Conservation (phyloP, 1,140 invertebrate species). For the Calosoma granatense region DNA sequence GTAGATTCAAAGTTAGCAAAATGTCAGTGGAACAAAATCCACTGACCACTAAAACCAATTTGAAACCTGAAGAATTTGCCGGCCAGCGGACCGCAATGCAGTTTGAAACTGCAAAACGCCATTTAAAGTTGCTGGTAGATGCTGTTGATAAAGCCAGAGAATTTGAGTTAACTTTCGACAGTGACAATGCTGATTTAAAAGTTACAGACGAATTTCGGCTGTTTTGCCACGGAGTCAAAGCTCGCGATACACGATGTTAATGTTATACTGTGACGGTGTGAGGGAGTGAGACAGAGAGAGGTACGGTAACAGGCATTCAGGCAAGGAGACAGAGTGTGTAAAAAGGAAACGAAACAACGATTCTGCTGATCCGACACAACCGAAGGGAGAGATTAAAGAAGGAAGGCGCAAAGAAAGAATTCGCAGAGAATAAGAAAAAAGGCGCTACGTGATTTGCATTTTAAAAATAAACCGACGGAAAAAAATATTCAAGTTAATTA, state of each 20-base stretch:
- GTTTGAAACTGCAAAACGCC: not conserved
- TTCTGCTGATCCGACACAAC: not conserved
- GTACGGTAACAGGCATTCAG: not conserved
- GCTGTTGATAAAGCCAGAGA: not conserved
- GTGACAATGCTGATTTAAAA: conserved; percentile 1
- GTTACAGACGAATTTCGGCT: not conserved
- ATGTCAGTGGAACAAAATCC: not conserved
- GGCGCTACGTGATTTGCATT: not conserved
- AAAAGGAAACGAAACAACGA: not conserved
- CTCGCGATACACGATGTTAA: no score
- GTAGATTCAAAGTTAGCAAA: not conserved
- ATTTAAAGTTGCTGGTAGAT: not conserved
- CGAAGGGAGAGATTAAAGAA: not conserved
- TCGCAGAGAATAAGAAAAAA: not conserved
- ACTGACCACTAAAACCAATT: not conserved
- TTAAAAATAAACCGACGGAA: conserved; percentile 2
- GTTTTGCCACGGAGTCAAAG: not conserved
- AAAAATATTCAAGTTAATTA: conserved; percentile 7
- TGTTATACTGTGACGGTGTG: no score
- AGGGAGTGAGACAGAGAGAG: not conserved
- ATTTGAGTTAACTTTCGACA: not conserved
- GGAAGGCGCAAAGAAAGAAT: not conserved
- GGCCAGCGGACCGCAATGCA: not conserved
- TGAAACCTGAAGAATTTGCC: not conserved
- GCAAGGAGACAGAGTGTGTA: not conserved